Evolutionary conservation across 2,888 invertebrate genomes (phyloP), one percentile per base, ranked within the genome.

Genomic region (Lochmaea capreae): DNA sequence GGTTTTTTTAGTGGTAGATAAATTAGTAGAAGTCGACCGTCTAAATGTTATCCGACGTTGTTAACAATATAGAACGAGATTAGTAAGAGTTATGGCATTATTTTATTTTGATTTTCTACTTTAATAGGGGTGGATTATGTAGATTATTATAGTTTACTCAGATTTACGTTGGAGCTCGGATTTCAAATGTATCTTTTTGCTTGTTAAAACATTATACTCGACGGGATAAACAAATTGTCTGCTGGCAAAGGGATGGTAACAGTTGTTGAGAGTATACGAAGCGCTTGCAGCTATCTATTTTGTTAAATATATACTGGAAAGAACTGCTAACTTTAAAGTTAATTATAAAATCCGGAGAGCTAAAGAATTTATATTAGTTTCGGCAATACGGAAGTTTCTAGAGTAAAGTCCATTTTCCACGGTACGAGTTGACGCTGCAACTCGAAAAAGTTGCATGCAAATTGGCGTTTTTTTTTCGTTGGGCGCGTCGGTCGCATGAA

Each of bases 41-140:
- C 14, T 26, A 59, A 59, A 59, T 26, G 22, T 59, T 59, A 59
- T 26, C 59, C 59, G 11, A 11, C 59, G 22, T 26, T 33, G 59
- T 26, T 59, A 59, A 59, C 33, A 59, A 57, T 22, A 57, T 57
- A 57, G 18, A 59, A 59, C 14, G 14, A 59, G 59, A 59, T 59
- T 59, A 59, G 59, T 26, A 14, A 59, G 59, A 59, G n/a, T 59
- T 59, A 59, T 59, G 12, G 59, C 33, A 26, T 12, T 59, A 59
- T 59, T 59, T 26, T 59, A 59, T 59, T 59, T 8, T 59, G 16
- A 16, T 11, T 6, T 22, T 57, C 18, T 18, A 12, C 11, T 16
- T 57, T 22, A 22, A 18, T 4, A 57, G 57, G 18, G 14, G 57
- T 57, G 57, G 57, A 57, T 59, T 59, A 59, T 59, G 59, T 33